Percentiles rank a stretch among this genome's conserved stretches.
Evolutionary conservation across 2,113 vertebrate species (phyloP).

Genomic region (Accipiter cooperii): DNA sequence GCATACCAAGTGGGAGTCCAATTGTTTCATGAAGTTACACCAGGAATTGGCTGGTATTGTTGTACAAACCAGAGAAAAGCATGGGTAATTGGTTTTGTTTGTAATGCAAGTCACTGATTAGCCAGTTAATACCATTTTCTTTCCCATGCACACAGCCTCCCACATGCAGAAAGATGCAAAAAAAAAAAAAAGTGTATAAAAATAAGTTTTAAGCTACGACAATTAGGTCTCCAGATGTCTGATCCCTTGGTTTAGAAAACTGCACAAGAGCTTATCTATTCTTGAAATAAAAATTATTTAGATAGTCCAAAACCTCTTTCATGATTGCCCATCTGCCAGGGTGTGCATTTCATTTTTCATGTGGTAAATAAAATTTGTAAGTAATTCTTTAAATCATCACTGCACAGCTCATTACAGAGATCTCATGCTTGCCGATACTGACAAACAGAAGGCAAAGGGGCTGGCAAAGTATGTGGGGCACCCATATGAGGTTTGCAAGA

Average conservation of each 20-base stretch:
- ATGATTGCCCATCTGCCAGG: neutral
- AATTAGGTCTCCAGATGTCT: conserved; percentile 34
- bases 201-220: neutral
- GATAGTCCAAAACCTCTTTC: neutral
- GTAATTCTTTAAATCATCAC: neutral
- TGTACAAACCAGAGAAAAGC: neutral
- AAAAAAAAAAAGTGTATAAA: neutral
- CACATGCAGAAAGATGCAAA: neutral
- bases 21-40: neutral
- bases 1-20: neutral
- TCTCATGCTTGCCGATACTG: neutral
- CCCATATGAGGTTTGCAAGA: neutral
- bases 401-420: neutral
- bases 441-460: neutral
- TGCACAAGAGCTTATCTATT: neutral
- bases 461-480: neutral
- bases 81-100: neutral
- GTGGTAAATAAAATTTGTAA: neutral
- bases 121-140: neutral
- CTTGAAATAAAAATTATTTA: neutral
- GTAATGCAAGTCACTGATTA: neutral
- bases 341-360: neutral
- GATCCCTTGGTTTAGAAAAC: conserved; percentile 29
- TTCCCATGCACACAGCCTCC: neutral
- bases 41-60: neutral